Evolutionary conservation across 1,140 invertebrate genomes (phyloP).

Genomic region (Diorhabda carinulata): DNA sequence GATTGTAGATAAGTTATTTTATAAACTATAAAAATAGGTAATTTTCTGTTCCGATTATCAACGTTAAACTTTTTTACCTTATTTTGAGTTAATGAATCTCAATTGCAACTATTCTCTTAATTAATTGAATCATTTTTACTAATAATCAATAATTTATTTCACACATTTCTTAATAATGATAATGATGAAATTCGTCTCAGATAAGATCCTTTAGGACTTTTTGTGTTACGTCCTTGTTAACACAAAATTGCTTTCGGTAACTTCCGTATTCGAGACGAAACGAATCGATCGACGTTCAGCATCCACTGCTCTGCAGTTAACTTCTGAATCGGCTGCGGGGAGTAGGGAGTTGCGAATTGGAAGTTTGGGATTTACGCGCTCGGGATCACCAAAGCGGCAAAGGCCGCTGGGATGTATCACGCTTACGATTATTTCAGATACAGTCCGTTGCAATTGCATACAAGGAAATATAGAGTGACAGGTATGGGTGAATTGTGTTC

Average conservation of each 20-base stretch:
- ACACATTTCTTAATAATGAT: no score
- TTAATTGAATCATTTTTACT: no score
- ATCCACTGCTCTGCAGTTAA: conserved; percentile 9
- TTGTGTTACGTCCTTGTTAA: no score
- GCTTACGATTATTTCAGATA: conserved; percentile 6
- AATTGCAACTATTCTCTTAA: no score
- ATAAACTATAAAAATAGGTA: no score
- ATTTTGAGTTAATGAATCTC: no score
- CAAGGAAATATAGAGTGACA: conserved; percentile 12
- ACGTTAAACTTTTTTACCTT: no score
- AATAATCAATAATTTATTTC: no score
- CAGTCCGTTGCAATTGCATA: conserved; percentile 5
- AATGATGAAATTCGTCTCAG: no score
- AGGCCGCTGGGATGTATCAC: conserved; percentile 8
- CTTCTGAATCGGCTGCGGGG: conserved; percentile 2
- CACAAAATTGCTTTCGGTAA: conserved; percentile 5
- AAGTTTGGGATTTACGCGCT: conserved; percentile 1
- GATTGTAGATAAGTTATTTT: no score
- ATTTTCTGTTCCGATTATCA: no score
- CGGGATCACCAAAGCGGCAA: not conserved
- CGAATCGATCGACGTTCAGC: not conserved
- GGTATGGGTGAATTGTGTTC: not conserved
- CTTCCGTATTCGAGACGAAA: conserved; percentile 3
- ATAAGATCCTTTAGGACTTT: no score
- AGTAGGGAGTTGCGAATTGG: conserved; percentile 4